A percentile compares a stretch with the other conserved stretches of the same genome.
These are phyloP conservation scores for Sthenelais limicola DNA, from an alignment of 2,888 invertebrate species.

Conservation along the genomic window DNA sequence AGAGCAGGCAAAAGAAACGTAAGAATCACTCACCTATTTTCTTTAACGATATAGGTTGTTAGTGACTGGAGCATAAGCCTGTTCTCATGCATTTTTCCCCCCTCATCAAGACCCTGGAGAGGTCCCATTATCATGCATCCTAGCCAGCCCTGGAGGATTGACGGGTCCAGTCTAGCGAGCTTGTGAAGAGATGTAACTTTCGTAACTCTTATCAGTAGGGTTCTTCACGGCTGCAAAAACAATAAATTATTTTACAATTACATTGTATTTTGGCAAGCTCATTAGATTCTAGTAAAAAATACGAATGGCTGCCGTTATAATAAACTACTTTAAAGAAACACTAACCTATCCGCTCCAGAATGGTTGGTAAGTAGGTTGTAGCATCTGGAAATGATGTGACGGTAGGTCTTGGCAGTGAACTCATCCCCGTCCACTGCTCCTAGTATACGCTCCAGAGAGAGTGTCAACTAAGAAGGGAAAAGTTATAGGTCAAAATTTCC, in stretches of 20 bases:
- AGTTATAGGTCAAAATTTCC: background rate
- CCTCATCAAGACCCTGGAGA: constrained; percentile 63
- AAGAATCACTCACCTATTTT: constrained; percentile 74
- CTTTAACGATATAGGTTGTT: constrained; percentile 82
- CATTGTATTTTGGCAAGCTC: too few species aligned
- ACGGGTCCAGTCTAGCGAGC: constrained; percentile 78
- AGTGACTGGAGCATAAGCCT: constrained; percentile 81
- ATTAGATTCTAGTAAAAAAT: background rate
- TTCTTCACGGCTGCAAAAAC: constrained; percentile 76
- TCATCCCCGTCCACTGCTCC: constrained; percentile 79
- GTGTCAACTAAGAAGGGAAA: constrained; percentile 34
- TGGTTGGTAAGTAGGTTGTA: constrained; percentile 79
- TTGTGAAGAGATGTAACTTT: constrained; percentile 80
- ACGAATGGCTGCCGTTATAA: background rate
- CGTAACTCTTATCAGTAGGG: constrained; percentile 78
- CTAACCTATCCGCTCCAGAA: constrained; percentile 74
- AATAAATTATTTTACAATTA: too few species aligned
- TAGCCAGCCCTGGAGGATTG: constrained; percentile 77
- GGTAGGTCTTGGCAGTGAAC: constrained; percentile 79
- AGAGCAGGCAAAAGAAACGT: background rate
- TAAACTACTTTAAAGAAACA: background rate
- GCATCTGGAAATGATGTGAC: constrained; percentile 79
- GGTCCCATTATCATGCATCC: constrained; percentile 65
- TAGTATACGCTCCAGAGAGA: constrained; percentile 77
- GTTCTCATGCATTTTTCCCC: constrained; percentile 78